Evolutionary conservation across 2,888 invertebrate species (phyloP).

Genomic region (Carpatolechia fugitivella): DNA sequence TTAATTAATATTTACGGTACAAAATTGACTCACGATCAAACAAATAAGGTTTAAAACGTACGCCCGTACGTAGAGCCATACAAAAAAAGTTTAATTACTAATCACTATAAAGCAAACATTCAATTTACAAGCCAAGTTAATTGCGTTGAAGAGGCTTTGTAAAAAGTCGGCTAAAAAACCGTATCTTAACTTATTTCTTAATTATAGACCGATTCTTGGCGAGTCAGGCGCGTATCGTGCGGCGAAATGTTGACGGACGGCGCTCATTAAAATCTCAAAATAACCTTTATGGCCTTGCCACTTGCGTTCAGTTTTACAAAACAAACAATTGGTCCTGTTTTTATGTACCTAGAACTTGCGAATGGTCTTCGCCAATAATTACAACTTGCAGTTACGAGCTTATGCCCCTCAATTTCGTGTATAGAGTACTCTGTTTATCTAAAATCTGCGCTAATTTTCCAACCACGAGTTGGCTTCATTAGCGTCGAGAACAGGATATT

Average conservation of each 20-base stretch:
- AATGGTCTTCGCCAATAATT: slow-evolving; percentile 37
- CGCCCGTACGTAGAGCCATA: slow-evolving; percentile 37
- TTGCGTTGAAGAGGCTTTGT: slow-evolving; percentile 71
- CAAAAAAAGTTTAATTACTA: slow-evolving; percentile 74
- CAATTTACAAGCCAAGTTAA: slow-evolving; percentile 78
- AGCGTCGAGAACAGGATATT: slow-evolving; percentile 13
- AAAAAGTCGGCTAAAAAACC: slow-evolving; percentile 75
- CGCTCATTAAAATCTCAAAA: slow-evolving; percentile 24
- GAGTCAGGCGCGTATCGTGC: slow-evolving; percentile 65
- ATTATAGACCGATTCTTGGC: slow-evolving; percentile 77
- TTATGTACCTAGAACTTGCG: background rate
- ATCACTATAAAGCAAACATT: slow-evolving; percentile 79
- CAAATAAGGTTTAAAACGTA: slow-evolving; percentile 61
- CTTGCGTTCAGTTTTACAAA: slow-evolving; percentile 38
- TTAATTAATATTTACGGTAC: slow-evolving; percentile 56
- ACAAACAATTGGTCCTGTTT: slow-evolving; percentile 11
- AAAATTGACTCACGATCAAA: slow-evolving; percentile 56
- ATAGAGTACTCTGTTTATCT: slow-evolving; percentile 52
- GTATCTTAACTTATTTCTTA: slow-evolving; percentile 79
- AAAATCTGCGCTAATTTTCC: slow-evolving; percentile 50
- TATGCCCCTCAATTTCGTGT: slow-evolving; percentile 69
- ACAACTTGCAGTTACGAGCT: slow-evolving; percentile 58
- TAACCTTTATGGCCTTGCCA: slow-evolving; percentile 31
- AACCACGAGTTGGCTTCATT: slow-evolving; percentile 22
- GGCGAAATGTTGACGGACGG: slow-evolving; percentile 50